Conservation (phyloP, 2,113 vertebrate genomes). For the Rissa tridactyla region DNA sequence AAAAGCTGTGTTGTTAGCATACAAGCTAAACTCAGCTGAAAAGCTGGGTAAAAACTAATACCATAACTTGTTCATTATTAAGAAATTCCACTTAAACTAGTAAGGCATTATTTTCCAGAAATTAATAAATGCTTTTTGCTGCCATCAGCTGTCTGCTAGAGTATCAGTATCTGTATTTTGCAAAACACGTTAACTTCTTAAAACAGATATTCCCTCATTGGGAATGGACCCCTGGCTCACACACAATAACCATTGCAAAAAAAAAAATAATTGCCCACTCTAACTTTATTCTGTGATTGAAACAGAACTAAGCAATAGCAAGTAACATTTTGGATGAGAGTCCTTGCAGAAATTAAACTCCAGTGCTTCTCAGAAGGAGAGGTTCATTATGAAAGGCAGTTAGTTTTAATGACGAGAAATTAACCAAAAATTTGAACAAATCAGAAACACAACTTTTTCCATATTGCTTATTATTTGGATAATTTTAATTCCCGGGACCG, state of each 20-base stretch:
- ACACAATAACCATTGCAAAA: rapidly evolving
- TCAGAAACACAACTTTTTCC: background rate
- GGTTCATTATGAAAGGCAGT: background rate
- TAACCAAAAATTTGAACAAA: background rate
- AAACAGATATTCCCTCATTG: background rate
- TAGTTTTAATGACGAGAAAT: background rate
- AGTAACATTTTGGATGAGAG: background rate
- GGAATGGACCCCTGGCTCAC: background rate
- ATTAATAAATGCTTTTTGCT: background rate
- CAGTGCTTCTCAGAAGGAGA: background rate
- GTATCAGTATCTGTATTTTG: background rate
- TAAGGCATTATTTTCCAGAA: background rate
- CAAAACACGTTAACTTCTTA: background rate
- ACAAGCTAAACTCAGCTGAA: background rate
- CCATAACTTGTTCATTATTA: background rate
- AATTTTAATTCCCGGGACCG: background rate
- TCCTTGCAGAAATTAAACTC: background rate
- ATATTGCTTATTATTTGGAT: background rate
- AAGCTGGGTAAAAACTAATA: background rate
- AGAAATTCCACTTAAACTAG: background rate
- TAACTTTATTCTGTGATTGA: background rate
- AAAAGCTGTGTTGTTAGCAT: background rate
- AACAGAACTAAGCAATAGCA: background rate
- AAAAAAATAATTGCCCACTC: background rate
- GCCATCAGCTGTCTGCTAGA: background rate